These are phyloP conservation scores for Amphimedon queenslandica DNA, from an alignment of 37 sponge, comb jelly and placozoan genomes.

Conservation along the genomic window DNA sequence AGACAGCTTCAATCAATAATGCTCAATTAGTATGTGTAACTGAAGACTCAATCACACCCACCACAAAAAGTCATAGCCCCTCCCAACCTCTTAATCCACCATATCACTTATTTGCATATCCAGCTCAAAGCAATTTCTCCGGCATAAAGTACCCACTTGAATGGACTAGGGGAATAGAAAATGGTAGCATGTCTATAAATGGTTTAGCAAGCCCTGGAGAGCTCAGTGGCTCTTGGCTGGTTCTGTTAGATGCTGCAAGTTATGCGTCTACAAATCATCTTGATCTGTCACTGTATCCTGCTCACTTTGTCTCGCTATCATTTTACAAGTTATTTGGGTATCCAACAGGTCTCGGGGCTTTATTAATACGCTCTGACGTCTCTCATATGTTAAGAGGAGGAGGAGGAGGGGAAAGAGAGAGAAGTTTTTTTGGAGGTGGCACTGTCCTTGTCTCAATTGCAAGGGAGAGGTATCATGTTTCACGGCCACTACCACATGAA, in stretches of 20 bases:
- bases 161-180: slow-evolving; percentile 43
- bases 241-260: slow-evolving; percentile 82
- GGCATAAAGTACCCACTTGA: slow-evolving; percentile 84
- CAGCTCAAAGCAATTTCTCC: slow-evolving; percentile 90
- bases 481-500: slow-evolving; percentile 53
- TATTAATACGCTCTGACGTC: slow-evolving; percentile 69
- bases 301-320: slow-evolving; percentile 85
- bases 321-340: slow-evolving; percentile 97
- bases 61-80: not conserved
- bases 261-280: slow-evolving; percentile 65
- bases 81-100: not conserved
- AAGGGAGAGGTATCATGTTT: slow-evolving; percentile 41
- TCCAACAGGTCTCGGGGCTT: slow-evolving; percentile 91
- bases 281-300: slow-evolving; percentile 53
- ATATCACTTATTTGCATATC: slow-evolving; percentile 79
- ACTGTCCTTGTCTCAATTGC: slow-evolving; percentile 66
- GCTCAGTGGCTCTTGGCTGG: slow-evolving; percentile 42
- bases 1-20: slow-evolving; percentile 57
- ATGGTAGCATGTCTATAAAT: slow-evolving; percentile 3
- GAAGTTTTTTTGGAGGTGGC: slow-evolving; percentile 88
- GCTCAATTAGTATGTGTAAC: slow-evolving; percentile 62
- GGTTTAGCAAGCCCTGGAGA: not conserved
- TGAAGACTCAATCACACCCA: not conserved
- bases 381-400: slow-evolving; percentile 23
- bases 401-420: slow-evolving; percentile 1